Evolutionary conservation across 1,140 invertebrate genomes (phyloP), one percentile per base, ranked within the genome.

Genomic region (Drosophila yakuba): DNA sequence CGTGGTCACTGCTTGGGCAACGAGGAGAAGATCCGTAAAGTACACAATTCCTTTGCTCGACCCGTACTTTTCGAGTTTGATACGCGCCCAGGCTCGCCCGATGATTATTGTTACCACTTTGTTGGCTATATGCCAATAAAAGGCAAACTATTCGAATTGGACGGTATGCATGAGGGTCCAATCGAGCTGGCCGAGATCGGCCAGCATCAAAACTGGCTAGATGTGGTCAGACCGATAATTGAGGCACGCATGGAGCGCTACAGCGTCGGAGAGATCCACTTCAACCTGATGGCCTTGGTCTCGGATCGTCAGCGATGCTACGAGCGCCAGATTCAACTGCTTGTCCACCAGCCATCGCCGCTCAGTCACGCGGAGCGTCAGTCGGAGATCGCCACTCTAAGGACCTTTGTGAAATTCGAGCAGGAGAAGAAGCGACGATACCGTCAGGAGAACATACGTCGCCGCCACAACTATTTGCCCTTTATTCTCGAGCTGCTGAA

Each of bases 1-100:
- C 96, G 98, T 92, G 99, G 99, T 3, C 93, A 99, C 5, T 96
- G 97, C 35, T 93, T 99, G 15, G 98, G 97, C 92, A 99, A 99
- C 93, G 98, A 97, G 5, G 96, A 98, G 85, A 94, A 96, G 23
- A 99, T 99, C 71, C 94, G 98, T 80, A 95, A 95, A 78, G 98
- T 99, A 17, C 99, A 99, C 92, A 99, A 99, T 93, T 99, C 98
- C 15, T 99, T 99, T 95, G 96, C 98, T 2, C 97, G 98, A 51
- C 98, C 99, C 93, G 96, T 97, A 17, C 93, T 99, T 58, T 99
- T 99, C 93, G 98, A 99, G 93, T 96, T 98, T 93, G 98, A 99
- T 77, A 94, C 95, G n/a, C 96, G 96, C 15, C 2, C 74, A 76
- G 45, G 66, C 73, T 14, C 82, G 93, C 25, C 25, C 25, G 98